Percentiles rank a stretch among this genome's conserved stretches.
Conservation (phyloP, 2,797 vertebrate genomes). For the Falco rusticolus region DNA sequence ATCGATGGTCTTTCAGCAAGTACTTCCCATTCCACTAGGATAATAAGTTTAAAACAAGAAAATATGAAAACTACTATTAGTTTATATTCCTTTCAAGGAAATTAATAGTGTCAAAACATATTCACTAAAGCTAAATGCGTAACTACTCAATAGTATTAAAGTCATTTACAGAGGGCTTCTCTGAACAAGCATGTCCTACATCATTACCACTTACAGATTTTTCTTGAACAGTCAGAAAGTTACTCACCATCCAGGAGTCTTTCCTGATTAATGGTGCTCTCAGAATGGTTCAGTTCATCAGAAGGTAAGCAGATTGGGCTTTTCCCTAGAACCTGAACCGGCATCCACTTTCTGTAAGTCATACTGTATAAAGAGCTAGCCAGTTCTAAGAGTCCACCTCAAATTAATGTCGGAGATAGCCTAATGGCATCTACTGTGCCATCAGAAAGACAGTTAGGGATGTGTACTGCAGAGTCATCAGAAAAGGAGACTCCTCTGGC, state of each 20-base stretch:
- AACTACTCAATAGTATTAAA: slow-evolving; percentile 33
- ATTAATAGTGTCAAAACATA: slow-evolving; percentile 36
- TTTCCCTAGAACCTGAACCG: slow-evolving; percentile 54
- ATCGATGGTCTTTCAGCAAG: slow-evolving; percentile 46
- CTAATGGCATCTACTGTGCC: slow-evolving; percentile 38
- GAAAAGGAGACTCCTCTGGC: slow-evolving; percentile 55
- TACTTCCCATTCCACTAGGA: slow-evolving; percentile 44
- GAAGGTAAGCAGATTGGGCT: slow-evolving; percentile 65
- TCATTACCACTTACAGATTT: slow-evolving; percentile 48
- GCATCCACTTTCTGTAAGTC: slow-evolving; percentile 30
- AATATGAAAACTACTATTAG: slow-evolving; percentile 37
- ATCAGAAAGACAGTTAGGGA: not conserved
- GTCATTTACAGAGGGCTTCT: slow-evolving; percentile 41
- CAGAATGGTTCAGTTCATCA: slow-evolving; percentile 66
- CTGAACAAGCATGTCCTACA: slow-evolving; percentile 49
- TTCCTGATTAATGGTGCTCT: slow-evolving; percentile 75
- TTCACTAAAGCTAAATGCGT: not conserved
- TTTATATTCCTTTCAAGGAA: slow-evolving; percentile 32
- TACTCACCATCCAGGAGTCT: slow-evolving; percentile 75
- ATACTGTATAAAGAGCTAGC: slow-evolving; percentile 9
- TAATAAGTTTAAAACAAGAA: slow-evolving; percentile 37
- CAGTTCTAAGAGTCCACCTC: slow-evolving; percentile 47
- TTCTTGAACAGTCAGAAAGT: slow-evolving; percentile 67
- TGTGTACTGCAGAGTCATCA: slow-evolving; percentile 23
- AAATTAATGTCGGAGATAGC: not conserved